These are phyloP conservation scores for Planiliza haematocheilus DNA, from an alignment of 2,113 vertebrate genomes.

Conservation along the genomic window DNA sequence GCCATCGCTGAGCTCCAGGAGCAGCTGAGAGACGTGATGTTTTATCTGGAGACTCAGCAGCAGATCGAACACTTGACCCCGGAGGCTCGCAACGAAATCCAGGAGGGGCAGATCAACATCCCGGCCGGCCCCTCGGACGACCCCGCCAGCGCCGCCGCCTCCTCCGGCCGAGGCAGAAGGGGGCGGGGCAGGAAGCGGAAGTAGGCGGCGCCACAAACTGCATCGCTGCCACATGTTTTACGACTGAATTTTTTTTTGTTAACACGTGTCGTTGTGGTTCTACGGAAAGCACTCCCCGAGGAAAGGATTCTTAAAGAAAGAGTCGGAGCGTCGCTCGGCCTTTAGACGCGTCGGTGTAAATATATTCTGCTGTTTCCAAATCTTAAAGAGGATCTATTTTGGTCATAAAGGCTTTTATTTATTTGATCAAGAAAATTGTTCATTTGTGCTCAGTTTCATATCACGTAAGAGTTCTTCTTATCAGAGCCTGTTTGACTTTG, in stretches of 20 bases:
- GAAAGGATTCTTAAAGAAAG: not conserved
- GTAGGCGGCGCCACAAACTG: slow-evolving; percentile 58
- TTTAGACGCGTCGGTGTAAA: slow-evolving; percentile 14
- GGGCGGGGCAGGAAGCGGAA: slow-evolving; percentile 94
- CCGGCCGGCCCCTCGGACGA: slow-evolving; percentile 81
- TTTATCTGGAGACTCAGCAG: slow-evolving; percentile 95
- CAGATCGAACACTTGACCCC: slow-evolving; percentile 93
- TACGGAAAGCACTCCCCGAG: not conserved
- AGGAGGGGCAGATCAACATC: slow-evolving; percentile 98
- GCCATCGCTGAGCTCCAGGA: slow-evolving; percentile 93
- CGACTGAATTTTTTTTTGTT: slow-evolving; percentile 1
- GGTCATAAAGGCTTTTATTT: slow-evolving; percentile 26
- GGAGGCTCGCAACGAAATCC: slow-evolving; percentile 92
- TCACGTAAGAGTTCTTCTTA: no score
- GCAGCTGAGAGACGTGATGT: slow-evolving; percentile 97
- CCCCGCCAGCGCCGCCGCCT: slow-evolving; percentile 76
- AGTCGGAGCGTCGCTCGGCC: no score
- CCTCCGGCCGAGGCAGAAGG: slow-evolving; percentile 85
- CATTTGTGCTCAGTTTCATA: slow-evolving; percentile 2
- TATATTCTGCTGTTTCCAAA: slow-evolving; percentile 20
- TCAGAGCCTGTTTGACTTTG: not conserved
- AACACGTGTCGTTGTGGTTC: slow-evolving; percentile 18
- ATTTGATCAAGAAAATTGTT: slow-evolving; percentile 38
- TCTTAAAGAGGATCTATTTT: slow-evolving; percentile 20
- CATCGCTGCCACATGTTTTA: no score